phyloP scores from a whole-genome alignment of 2,888 invertebrate genomes.

The Campaea margaritaria region DNA sequence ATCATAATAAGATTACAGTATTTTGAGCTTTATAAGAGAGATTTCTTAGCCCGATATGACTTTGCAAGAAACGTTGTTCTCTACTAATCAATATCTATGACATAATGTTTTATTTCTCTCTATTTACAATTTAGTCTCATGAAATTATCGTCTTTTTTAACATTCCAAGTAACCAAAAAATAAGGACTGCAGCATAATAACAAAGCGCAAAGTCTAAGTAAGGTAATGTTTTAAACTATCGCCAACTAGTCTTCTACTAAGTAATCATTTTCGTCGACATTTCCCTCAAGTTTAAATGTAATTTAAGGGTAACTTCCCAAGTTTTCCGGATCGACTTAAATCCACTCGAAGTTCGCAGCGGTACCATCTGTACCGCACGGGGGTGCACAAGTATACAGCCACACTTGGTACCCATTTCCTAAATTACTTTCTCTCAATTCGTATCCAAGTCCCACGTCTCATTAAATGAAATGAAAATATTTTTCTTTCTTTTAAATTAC shows the following conservation, averaged over 20 bases:
- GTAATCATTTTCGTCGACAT: slow-evolving; percentile 3
- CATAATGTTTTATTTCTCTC: too few species aligned
- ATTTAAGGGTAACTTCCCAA: slow-evolving; percentile 20
- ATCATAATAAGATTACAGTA: too few species aligned
- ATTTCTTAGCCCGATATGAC: too few species aligned
- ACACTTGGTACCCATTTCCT: slow-evolving; percentile 52
- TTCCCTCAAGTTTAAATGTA: slow-evolving; percentile 16
- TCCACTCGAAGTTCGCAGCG: slow-evolving; percentile 28
- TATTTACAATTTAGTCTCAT: too few species aligned
- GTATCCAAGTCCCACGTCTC: slow-evolving; percentile 48
- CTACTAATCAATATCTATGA: too few species aligned
- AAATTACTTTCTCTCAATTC: slow-evolving; percentile 58
- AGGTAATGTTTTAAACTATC: not conserved
- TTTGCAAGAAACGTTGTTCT: too few species aligned
- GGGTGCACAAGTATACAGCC: slow-evolving; percentile 49
- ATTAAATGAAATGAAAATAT: slow-evolving; percentile 47
- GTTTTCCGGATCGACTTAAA: slow-evolving; percentile 19
- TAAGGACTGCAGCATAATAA: too few species aligned
- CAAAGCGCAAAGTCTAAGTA: not conserved
- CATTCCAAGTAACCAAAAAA: too few species aligned
- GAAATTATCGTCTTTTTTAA: too few species aligned
- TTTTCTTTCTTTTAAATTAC: slow-evolving; percentile 39
- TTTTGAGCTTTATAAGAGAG: too few species aligned
- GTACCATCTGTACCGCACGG: slow-evolving; percentile 36
- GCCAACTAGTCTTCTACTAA: too few species aligned